Evolutionary conservation across 2,797 vertebrate genomes (phyloP).

Genomic region (Neopelma chrysocephalum): DNA sequence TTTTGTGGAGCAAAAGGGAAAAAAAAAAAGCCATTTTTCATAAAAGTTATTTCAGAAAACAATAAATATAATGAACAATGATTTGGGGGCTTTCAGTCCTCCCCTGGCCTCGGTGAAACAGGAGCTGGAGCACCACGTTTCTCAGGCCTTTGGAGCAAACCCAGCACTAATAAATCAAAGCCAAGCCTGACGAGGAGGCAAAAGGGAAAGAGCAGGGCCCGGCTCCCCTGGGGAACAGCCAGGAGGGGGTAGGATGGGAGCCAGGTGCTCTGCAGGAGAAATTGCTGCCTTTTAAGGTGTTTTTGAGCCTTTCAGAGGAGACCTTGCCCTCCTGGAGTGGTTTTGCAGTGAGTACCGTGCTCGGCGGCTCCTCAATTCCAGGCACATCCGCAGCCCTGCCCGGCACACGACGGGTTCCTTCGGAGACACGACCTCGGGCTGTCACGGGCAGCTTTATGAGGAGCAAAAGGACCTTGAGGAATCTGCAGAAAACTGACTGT

Average conservation of each 20-base stretch:
- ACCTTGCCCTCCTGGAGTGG: background rate
- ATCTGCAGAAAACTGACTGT: background rate
- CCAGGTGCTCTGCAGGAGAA: background rate
- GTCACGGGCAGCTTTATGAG: background rate
- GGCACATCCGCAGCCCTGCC: background rate
- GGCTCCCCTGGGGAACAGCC: background rate
- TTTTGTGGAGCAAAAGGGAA: background rate
- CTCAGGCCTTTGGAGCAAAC: background rate
- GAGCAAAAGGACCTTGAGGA: background rate
- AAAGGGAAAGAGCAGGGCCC: background rate
- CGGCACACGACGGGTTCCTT: background rate
- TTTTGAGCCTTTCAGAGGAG: background rate
- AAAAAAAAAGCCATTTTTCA: background rate
- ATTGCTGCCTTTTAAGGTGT: background rate
- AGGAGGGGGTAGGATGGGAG: background rate
- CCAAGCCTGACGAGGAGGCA: background rate
- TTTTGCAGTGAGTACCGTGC: background rate
- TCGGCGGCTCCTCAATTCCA: background rate
- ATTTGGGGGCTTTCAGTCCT: background rate
- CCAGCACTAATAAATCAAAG: background rate
- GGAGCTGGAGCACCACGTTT: background rate
- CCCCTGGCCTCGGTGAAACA: fast-evolving
- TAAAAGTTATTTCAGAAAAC: background rate
- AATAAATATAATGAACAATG: background rate
- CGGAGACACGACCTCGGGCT: background rate